Base-by-base conservation (phyloP, 2,113 vertebrate species). In the Dissostichus mawsoni region DNA sequence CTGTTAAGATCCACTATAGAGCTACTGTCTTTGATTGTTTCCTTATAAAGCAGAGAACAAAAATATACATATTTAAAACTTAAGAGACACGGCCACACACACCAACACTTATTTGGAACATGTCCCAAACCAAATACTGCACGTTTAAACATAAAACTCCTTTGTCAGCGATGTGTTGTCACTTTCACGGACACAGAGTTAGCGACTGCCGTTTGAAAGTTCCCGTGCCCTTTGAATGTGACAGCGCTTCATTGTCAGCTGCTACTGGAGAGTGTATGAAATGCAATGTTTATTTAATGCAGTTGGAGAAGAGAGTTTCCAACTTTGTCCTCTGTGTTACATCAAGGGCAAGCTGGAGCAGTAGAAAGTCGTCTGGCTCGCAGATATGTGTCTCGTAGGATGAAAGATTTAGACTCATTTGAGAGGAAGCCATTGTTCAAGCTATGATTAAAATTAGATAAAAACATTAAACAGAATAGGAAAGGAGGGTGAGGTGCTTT, bases 281-380 rank as follows among this genome's bases (percentile, higher is more conserved):
- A 55, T 69, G 78, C 59, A 11, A 73, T 84, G 80, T 87, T 89
- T 84, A 75, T 82, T 77, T 82, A 76, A 87, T 74, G 12, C 72
- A 84, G 76, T 23, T 64, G 70, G 65, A 66, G 72, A 64, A 16
- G 58, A 50, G 73, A 78, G 57, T 50, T 50, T 3, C 48, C 66
- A 78, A 84, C 70, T 25, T 45, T 66, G 72, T 75, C 83, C 81
- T 66, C 77, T 4, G 57, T 36, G 53, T 73, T 45, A 11, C 63
- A 10, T 64, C 55, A 80, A 89, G 81, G 81, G 7, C 78, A 20
- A 51, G 50, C 62, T 23, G 29, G 57, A 76, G 82, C 52, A 41
- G 18, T 2, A 5, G 36, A 23, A 14, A 16, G 73, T 44, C 20
- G 68, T 65, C 64, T 57, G 67, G 62, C 71, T 41, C 5, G 12